Conservation (phyloP, 1,140 invertebrate genomes). For the Sweltsa coloradensis region DNA sequence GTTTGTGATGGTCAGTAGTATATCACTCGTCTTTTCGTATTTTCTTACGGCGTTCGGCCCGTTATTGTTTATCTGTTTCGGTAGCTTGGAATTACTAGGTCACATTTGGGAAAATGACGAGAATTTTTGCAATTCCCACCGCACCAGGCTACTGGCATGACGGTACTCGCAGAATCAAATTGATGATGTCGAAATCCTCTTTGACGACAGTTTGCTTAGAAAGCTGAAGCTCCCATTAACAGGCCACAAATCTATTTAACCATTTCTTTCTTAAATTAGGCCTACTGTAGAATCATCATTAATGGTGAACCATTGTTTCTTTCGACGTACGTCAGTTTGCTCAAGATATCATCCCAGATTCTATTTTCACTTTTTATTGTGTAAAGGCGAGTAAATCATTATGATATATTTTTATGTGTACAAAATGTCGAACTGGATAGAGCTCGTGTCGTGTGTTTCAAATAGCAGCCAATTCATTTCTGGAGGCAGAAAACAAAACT, state of each 20-base stretch:
- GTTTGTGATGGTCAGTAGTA: neutral
- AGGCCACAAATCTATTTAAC: conserved; percentile 8
- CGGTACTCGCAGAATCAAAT: no score
- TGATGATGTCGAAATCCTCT: no score
- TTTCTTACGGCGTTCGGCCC: no score
- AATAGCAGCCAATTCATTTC: conserved; percentile 20
- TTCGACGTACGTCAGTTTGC: conserved; percentile 20
- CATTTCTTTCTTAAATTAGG: conserved; percentile 13
- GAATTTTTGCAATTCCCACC: no score
- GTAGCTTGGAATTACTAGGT: no score
- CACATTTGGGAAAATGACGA: no score
- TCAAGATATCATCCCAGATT: conserved; percentile 23
- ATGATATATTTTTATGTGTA: conserved; percentile 26
- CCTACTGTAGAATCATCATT: conserved; percentile 5
- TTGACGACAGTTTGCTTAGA: no score
- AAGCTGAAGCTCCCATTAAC: no score
- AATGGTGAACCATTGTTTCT: conserved; percentile 9
- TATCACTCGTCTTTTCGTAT: no score
- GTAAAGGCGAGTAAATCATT: conserved; percentile 17
- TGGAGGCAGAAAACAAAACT: conserved; percentile 7
- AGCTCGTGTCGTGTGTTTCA: conserved; percentile 11
- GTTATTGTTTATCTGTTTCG: no score
- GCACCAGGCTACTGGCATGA: no score
- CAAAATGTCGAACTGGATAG: conserved; percentile 11
- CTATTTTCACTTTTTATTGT: conserved; percentile 25